A percentile compares a stretch with the other conserved stretches of the same genome.
phyloP scores from a whole-genome alignment of 2,113 vertebrate species.

The Triplophysa rosa region DNA sequence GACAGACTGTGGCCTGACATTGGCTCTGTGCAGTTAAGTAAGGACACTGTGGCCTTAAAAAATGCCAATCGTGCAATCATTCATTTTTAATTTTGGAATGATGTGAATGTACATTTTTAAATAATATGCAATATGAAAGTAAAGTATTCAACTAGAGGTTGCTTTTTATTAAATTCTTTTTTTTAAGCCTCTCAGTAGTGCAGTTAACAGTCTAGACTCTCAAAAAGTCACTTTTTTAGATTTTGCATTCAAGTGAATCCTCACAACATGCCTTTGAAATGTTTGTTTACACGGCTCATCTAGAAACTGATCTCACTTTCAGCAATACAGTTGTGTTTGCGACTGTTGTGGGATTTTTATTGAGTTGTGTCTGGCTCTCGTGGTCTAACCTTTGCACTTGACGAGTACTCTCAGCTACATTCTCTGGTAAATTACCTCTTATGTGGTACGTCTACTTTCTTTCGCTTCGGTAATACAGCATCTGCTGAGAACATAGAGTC shows the following conservation, averaged over 20 bases:
- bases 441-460: conserved; percentile 11
- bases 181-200: too few relatives aligned
- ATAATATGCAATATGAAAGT: too few relatives aligned
- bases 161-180: too few relatives aligned
- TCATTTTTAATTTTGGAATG: too few relatives aligned
- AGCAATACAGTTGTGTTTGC: background rate
- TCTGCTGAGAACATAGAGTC: background rate
- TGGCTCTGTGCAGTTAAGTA: conserved; percentile 63
- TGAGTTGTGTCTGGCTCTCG: background rate
- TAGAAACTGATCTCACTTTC: background rate
- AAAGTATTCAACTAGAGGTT: too few relatives aligned
- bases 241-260: too few relatives aligned
- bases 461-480: background rate
- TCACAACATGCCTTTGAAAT: too few relatives aligned
- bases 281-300: background rate
- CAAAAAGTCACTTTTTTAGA: too few relatives aligned
- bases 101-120: too few relatives aligned
- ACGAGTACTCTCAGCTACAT: background rate
- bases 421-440: conserved; percentile 1
- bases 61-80: too few relatives aligned
- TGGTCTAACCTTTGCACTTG: background rate
- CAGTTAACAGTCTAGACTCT: too few relatives aligned
- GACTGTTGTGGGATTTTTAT: background rate
- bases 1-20: conserved; percentile 64
- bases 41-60: conserved; percentile 5